These are phyloP conservation scores for Ctenicera cuprea DNA, from an alignment of 2,888 invertebrate species.

Conservation along the genomic window DNA sequence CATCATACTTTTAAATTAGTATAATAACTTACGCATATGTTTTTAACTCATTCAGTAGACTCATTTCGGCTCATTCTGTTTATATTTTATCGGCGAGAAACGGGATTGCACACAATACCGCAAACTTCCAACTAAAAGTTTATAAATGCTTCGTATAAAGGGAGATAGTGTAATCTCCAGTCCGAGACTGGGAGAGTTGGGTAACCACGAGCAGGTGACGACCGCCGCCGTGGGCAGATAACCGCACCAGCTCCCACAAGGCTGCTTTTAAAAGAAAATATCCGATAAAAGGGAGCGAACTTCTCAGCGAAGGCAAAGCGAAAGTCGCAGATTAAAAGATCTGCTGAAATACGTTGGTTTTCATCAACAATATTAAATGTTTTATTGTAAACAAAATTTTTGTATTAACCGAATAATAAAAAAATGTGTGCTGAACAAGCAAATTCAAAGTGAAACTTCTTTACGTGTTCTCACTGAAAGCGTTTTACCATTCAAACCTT, in stretches of 20 bases:
- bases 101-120: conserved; percentile 8
- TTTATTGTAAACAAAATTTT: too few relatives aligned
- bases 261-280: conserved; percentile 40
- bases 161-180: conserved; percentile 46
- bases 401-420: too few relatives aligned
- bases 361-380: too few relatives aligned
- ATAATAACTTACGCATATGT: not conserved
- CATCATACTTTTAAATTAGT: conserved; percentile 1
- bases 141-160: conserved; percentile 35
- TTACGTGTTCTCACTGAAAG: too few relatives aligned
- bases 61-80: not conserved
- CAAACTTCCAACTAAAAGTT: conserved; percentile 38
- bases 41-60: not conserved
- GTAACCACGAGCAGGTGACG: conserved; percentile 51
- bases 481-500: too few relatives aligned
- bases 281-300: conserved; percentile 33
- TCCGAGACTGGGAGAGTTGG: conserved; percentile 45
- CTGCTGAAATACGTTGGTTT: too few relatives aligned
- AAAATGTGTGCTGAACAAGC: too few relatives aligned
- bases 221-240: conserved; percentile 45
- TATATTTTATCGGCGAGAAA: conserved; percentile 11
- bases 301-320: conserved; percentile 8
- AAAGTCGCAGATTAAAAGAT: too few relatives aligned
- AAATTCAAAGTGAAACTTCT: too few relatives aligned
- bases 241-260: conserved; percentile 47